Base-by-base conservation (phyloP, 2,797 vertebrate species). In the Crenuchus spilurus region DNA sequence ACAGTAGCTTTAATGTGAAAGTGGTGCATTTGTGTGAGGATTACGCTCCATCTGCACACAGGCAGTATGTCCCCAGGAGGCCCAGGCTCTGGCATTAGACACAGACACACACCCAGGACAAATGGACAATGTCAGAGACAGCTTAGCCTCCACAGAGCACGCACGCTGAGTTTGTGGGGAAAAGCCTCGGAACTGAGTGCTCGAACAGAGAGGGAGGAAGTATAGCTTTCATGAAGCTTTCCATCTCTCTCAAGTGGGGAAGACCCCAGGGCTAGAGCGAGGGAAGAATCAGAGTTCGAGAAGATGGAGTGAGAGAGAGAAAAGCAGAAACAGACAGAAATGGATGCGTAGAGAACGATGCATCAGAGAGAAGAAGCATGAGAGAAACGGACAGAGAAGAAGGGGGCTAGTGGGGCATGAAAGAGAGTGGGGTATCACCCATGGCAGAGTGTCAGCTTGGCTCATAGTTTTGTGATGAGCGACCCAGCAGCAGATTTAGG, bases 1-100 rank as follows among this genome's bases (percentile, higher is more conserved):
- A 80, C 77, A 48, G 64, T 80, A 86, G 73, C 70, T 79, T 88
- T 88, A 86, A 85, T 79, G 70, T 75, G 62, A 87, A 88, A 90
- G 81, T 85, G 87, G 83, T 84, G 86, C 72, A 79, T 86, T 84
- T 76, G 72, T 73, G 71, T 70, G 62, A 84, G 72, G 90, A 89
- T 90, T 89, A 87, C 51, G 46, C 68, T 84, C 81, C 83, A 79
- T 90, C 83, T 86, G 80, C 77, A 75, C 78, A 64, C 37, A 55
- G 67, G 61, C 44, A 42, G 14, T 2, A n/a, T 55, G 66, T 55
- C 66, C 58, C 61, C 66, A 37, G 28, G 65, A 75, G 30, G 13
- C 66, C 58, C n/a, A 10, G 14, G 42, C 60, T 69, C 51, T 65
- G 49, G 63, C 55, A 44, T 69, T 81, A 83, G 81, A 84, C 74